Evolutionary conservation across 92 coral and sea anemone species (phyloP).

Genomic region (Plumapathes pennacea): DNA sequence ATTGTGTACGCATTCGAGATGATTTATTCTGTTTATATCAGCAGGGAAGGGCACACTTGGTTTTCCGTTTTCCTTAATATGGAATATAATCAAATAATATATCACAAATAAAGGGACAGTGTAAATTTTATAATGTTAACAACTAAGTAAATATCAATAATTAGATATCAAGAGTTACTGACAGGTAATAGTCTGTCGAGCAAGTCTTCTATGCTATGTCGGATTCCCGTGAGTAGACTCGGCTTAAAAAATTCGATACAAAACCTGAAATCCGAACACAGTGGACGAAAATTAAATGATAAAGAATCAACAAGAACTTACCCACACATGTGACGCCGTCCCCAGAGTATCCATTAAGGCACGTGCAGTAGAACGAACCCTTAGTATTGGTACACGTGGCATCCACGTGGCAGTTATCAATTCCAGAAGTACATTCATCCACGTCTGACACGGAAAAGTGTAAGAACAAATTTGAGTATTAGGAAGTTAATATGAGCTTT

Average conservation of each 20-base stretch:
- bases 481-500: not conserved
- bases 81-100: not conserved
- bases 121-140: too few species aligned
- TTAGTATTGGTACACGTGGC: slow-evolving; percentile 77
- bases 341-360: slow-evolving; percentile 68
- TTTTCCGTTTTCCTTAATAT: not conserved
- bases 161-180: too few species aligned
- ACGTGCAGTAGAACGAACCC: slow-evolving; percentile 71
- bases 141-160: too few species aligned
- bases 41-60: not conserved
- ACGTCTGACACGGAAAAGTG: slow-evolving; percentile 22
- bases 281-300: too few species aligned
- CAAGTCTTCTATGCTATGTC: too few species aligned
- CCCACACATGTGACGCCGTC: slow-evolving; percentile 58
- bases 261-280: too few species aligned
- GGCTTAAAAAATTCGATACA: too few species aligned
- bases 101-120: too few species aligned
- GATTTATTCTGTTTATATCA: too few species aligned
- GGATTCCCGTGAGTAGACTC: too few species aligned
- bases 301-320: slow-evolving; percentile 3
- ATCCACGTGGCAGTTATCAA: slow-evolving; percentile 53
- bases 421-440: slow-evolving; percentile 35
- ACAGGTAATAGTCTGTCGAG: too few species aligned
- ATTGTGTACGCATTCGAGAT: too few species aligned
- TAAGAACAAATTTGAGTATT: not conserved